Evolutionary conservation across 2,113 vertebrate species (phyloP), one percentile per base, ranked within the genome.

Genomic region (Perccottus glenii): DNA sequence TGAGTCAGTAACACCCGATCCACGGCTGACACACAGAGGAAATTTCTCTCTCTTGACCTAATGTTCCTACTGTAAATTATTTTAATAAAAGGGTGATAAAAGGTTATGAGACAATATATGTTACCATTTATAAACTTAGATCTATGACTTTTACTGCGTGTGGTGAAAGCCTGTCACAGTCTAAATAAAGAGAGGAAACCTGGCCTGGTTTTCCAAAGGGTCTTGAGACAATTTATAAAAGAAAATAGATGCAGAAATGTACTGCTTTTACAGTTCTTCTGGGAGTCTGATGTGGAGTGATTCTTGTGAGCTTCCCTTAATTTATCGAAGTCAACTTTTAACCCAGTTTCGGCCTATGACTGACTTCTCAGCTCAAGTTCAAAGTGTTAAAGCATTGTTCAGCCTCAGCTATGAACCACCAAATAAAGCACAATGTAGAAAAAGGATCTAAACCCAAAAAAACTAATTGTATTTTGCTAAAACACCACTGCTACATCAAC

Each of bases 181-280:
- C 64, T 8, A 69, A 80, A 89, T 90, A 92, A 92, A 92, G 91
- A 81, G 81, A 92, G 91, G 92, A 91, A 93, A 85, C 85, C 51
- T 70, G 73, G 62, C 64, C 71, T 33, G 15, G 67, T 62, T 82
- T 81, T 66, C 27, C 48, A 75, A 58, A 49, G 55, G 81, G 67
- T 88, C 85, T 87, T 80, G 79, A 86, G 86, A 78, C 71, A 58
- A 75, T 87, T 88, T 87, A 62, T 44, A 73, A 73, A 73, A 75
- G 50, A 82, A 81, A 87, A 87, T 82, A 86, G 67, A 85, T 44
- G 83, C 66, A 60, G 81, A 86, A 81, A 72, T 66, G 85, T 78
- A 45, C 40, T 64, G 73, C 82, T 72, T 82, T 89, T 88, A 87
- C 48, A 10, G 27, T 1, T 66, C 86, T 60, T 68, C 8, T 2